A percentile compares a stretch with the other conserved stretches of the same genome.
Evolutionary conservation across 2,888 invertebrate genomes (phyloP).

Genomic region (Agrenia bidenticulata): DNA sequence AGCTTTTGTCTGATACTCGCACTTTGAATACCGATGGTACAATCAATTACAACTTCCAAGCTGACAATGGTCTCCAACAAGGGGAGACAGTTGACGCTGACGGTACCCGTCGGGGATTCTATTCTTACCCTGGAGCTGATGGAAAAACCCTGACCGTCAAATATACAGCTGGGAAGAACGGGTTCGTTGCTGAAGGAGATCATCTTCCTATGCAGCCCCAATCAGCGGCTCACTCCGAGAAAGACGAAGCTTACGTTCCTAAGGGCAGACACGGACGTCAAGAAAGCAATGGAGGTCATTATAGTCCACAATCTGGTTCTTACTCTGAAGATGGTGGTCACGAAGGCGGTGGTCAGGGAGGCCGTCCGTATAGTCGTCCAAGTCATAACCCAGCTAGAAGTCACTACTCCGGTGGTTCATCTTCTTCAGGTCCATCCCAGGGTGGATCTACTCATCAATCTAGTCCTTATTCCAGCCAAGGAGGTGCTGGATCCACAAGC

Average conservation of each 20-base stretch:
- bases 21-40: constrained; percentile 67
- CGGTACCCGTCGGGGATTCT: constrained; percentile 66
- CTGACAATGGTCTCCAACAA: constrained; percentile 69
- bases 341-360: constrained; percentile 22
- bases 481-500: constrained; percentile 2
- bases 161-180: constrained; percentile 57
- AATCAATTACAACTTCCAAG: constrained; percentile 69
- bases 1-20: constrained; percentile 64
- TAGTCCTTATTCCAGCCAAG: constrained; percentile 3
- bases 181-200: constrained; percentile 52
- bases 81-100: constrained; percentile 70
- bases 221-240: constrained; percentile 30
- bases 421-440: not conserved
- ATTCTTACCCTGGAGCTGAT: constrained; percentile 67
- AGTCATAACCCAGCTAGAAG: too few relatives aligned
- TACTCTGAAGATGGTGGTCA: constrained; percentile 17
- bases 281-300: constrained; percentile 2
- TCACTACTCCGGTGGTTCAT: constrained; percentile 15
- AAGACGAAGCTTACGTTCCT: constrained; percentile 22
- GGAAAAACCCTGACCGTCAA: constrained; percentile 68
- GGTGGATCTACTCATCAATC: constrained; percentile 6
- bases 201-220: constrained; percentile 51
- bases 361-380: not conserved
- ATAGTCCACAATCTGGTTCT: constrained; percentile 6
- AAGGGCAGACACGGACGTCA: not conserved